Base-by-base conservation (phyloP, 2,797 vertebrate species). In the Phataginus tricuspis region DNA sequence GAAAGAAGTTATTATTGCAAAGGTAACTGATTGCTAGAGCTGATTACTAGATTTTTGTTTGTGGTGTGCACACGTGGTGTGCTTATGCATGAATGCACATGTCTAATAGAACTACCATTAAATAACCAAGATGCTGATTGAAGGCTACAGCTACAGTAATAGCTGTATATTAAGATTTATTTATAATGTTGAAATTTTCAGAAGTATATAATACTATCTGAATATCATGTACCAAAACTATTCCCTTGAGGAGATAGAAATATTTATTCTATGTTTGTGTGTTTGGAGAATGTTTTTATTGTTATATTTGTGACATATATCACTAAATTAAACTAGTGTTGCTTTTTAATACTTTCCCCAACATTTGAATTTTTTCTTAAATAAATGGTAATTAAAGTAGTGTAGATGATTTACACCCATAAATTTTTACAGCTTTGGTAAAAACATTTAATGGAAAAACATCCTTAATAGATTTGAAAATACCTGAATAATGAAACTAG, bases 1-100 rank as follows among this genome's bases (percentile, higher is more conserved):
- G 98, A 99, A 99, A 98, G 99, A 99, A 98, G 99, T 99, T 86
- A 99, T 99, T 98, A 99, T 99, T 98, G 99, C 99, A 98, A 99
- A 99, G 99, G 99, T 99, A 98, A 98, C 78, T 66, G 63, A 23
- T 66, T 55, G 59, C 4, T 64, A 69, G 27, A 89, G 14, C 34
- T 75, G 18, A 51, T 72, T 21, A 69, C 19, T 72, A 34, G 72
- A 14, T 51, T 74, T 61, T 87, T 77, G 14, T 90, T 72, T 88
- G 12, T 16, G 1, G n/a, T 61, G 15, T 59, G 5, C 29, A 31
- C 7, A 1, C 21, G 4, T 64, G 18, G n/a, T 94, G 27, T 80
- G 72, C 29, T 83, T n/a, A 57, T 16, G 13, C 37, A 53, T 16
- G 13, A 10, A 68, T 68, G 9, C n/a, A 13, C 7, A 51, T 75